These are phyloP conservation scores for Apolygus lucorum DNA, from an alignment of 1,140 invertebrate species.

Conservation along the genomic window DNA sequence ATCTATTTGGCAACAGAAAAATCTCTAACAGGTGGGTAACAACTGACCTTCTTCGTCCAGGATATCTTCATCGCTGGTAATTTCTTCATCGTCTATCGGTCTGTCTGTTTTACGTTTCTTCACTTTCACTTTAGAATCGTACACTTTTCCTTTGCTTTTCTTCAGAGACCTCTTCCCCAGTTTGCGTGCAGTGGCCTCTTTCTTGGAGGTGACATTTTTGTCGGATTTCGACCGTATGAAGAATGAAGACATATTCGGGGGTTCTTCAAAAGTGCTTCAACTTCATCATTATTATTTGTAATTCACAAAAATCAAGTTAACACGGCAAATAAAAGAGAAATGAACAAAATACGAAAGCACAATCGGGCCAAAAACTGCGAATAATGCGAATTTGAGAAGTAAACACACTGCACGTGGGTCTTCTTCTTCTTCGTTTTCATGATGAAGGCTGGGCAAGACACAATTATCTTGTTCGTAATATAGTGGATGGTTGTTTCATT, in stretches of 20 bases:
- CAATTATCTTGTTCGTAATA: no score
- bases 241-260: background rate
- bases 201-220: background rate
- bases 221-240: background rate
- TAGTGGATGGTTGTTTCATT: no score
- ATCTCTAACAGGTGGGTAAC: constrained; percentile 30
- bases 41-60: constrained; percentile 29
- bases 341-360: no score
- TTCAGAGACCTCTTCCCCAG: background rate
- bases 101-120: constrained; percentile 31
- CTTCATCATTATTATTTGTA: no score
- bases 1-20: no score
- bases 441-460: no score
- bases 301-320: no score
- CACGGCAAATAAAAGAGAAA: no score
- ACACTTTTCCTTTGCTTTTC: background rate
- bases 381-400: no score
- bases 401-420: no score
- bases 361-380: no score
- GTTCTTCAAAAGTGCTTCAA: background rate
- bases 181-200: background rate
- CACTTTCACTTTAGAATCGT: background rate
- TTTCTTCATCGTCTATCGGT: constrained; percentile 37
- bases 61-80: constrained; percentile 45
- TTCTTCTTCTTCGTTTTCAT: no score